Evolutionary conservation across 2,888 invertebrate genomes (phyloP).

Genomic region (Auanema freiburgensis): DNA sequence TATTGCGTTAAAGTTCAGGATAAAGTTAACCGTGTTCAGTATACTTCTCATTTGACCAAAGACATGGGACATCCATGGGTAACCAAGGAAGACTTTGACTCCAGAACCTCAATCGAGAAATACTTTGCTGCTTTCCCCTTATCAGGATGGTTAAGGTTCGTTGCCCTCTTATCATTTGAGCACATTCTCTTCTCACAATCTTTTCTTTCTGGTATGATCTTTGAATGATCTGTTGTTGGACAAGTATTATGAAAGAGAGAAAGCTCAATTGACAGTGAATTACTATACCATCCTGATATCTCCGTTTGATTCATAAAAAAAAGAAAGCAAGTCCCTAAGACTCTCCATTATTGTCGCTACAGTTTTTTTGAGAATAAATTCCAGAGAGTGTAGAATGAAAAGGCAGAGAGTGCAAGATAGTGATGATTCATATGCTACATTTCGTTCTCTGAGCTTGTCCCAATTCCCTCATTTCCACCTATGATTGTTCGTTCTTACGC

Average conservation of each 20-base stretch:
- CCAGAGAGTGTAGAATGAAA: neutral
- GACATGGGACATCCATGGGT: conserved; percentile 57
- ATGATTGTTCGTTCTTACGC: too few species aligned
- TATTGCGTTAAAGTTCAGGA: neutral
- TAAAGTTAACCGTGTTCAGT: conserved; percentile 24
- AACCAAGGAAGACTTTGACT: conserved; percentile 44
- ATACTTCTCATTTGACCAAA: conserved; percentile 56
- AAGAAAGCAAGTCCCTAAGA: neutral
- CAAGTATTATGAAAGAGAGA: neutral
- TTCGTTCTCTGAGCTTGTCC: too few species aligned
- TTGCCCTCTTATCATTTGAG: conserved; percentile 5
- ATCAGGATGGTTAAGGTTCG: conserved; percentile 56
- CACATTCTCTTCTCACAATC: neutral
- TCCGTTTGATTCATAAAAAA: too few species aligned
- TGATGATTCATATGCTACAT: too few species aligned
- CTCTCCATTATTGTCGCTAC: neutral
- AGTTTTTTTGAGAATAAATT: neutral
- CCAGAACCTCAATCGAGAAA: conserved; percentile 37
- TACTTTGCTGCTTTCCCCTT: conserved; percentile 53
- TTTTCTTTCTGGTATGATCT: too few species aligned
- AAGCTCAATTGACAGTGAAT: neutral
- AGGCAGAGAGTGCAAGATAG: neutral
- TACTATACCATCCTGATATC: too few species aligned
- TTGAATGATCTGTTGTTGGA: neutral
- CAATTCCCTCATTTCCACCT: too few species aligned